Evolutionary conservation across 2,888 invertebrate species (phyloP).

Genomic region (Pandemis heparana): DNA sequence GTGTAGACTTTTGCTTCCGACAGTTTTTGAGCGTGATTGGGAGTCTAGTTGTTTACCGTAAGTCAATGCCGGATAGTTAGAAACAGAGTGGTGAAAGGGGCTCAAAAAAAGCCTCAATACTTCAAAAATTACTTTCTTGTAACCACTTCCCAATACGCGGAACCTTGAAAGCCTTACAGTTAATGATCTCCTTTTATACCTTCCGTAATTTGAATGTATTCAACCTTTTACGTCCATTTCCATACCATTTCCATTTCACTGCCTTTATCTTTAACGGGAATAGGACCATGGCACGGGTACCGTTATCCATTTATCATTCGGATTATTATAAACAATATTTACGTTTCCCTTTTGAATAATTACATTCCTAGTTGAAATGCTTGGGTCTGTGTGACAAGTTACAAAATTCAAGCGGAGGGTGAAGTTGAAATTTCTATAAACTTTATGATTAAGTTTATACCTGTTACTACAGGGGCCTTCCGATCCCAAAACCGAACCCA

Average conservation of each 20-base stretch:
- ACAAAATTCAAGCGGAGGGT: background rate
- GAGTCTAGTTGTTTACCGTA: too few species aligned
- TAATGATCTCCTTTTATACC: constrained; percentile 19
- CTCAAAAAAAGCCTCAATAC: background rate
- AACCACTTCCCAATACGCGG: background rate
- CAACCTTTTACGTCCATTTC: constrained; percentile 24
- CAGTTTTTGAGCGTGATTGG: too few species aligned
- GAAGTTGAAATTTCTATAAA: too few species aligned
- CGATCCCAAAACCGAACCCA: too few species aligned
- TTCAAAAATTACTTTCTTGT: background rate
- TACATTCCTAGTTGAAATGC: constrained; percentile 65
- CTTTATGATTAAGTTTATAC: too few species aligned
- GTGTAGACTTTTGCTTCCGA: too few species aligned
- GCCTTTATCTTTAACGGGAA: constrained; percentile 23
- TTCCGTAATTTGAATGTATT: constrained; percentile 24
- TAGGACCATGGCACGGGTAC: constrained; percentile 45
- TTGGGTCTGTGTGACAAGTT: constrained; percentile 35
- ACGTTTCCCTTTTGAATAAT: constrained; percentile 68
- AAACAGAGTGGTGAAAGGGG: too few species aligned
- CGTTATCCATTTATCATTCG: constrained; percentile 53
- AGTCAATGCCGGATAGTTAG: too few species aligned
- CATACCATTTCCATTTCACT: constrained; percentile 23
- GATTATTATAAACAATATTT: constrained; percentile 60
- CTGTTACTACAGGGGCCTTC: too few species aligned
- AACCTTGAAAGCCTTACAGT: background rate